Base-by-base conservation (phyloP, 2,113 vertebrate species). In the Platichthys stellatus region DNA sequence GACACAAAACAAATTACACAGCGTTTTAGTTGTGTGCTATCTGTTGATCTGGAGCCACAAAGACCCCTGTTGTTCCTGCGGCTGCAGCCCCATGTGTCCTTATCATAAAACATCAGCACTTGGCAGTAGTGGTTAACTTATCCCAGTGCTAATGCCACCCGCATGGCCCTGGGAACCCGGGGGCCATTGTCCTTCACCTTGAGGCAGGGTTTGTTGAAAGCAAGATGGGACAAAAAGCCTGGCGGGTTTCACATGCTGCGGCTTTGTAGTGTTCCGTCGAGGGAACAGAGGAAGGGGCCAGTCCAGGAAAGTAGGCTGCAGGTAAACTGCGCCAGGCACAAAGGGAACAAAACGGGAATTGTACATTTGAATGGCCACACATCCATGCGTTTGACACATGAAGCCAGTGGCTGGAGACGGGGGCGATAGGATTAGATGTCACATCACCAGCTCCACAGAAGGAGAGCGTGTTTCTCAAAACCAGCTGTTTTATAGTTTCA, bases 291-390 rank as follows among this genome's bases (percentile, higher is more conserved):
- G 83, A 49, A 20, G n/a, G 54, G 21, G 54, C n/a, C n/a, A 6
- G 54, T 8, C 63, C 10, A 14, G 23, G 18, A 68, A 88, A 88
- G 86, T 79, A 83, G 87, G 82, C 89, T 84, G 80, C 92, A 93
- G 92, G 91, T 93, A 90, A 87, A 87, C 83, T 63, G 78, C 17
- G 3, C 65, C 40, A 40, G 0, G 61, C 23, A 93, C 89, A 94
- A 93, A 93, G 61, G 87, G 83, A 89, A 92, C 90, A 93, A 93
- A 93, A 91, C 83, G 7, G 58, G 82, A 83, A 92, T 91, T 94
- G 91, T 93, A 62, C 71, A 63, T 78, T 54, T 91, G 75, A 92
- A 90, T 89, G 68, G 81, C 60, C 82, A 56, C 81, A 84, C 81
- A 86, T 89, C 70, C 66, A 62, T 65, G 62, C 63, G 20, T 84